Conservation (phyloP, 1,140 invertebrate species). For the Asobara japonica region DNA sequence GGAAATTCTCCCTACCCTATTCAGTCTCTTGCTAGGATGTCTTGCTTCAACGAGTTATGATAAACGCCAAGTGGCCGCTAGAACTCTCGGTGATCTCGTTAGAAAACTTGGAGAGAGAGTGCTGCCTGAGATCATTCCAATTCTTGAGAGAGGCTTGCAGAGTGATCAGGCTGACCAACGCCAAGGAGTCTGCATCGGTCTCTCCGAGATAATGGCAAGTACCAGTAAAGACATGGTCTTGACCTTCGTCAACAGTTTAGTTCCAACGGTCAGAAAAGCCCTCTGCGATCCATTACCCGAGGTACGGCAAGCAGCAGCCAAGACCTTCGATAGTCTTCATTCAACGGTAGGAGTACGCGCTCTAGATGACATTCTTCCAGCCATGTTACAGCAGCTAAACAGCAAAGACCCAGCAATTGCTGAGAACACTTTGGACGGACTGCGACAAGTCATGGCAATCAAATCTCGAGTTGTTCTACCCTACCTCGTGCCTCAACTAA, state of each 20-base stretch:
- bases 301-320: conserved; percentile 93
- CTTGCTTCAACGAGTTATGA: conserved; percentile 95
- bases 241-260: conserved; percentile 92
- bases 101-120: conserved; percentile 97
- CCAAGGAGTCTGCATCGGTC: conserved; percentile 97
- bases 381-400: conserved; percentile 86
- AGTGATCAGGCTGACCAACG: conserved; percentile 92
- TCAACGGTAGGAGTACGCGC: conserved; percentile 92
- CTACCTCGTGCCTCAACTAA: conserved; percentile 95
- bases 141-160: conserved; percentile 91
- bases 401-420: conserved; percentile 78
- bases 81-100: conserved; percentile 97
- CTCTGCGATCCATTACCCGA: conserved; percentile 92
- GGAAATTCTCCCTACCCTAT: conserved; percentile 95
- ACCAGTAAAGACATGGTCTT: conserved; percentile 95
- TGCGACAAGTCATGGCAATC: conserved; percentile 96
- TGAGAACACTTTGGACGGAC: conserved; percentile 90
- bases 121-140: conserved; percentile 97
- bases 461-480: conserved; percentile 95
- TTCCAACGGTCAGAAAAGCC: conserved; percentile 96
- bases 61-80: conserved; percentile 93
- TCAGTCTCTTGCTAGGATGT: conserved; percentile 90
- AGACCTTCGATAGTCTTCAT: conserved; percentile 96
- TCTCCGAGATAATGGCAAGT: conserved; percentile 98
- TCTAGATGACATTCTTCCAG: conserved; percentile 96